These are phyloP conservation scores for Lophius americanus DNA, from an alignment of 2,797 vertebrate genomes.

Conservation along the genomic window DNA sequence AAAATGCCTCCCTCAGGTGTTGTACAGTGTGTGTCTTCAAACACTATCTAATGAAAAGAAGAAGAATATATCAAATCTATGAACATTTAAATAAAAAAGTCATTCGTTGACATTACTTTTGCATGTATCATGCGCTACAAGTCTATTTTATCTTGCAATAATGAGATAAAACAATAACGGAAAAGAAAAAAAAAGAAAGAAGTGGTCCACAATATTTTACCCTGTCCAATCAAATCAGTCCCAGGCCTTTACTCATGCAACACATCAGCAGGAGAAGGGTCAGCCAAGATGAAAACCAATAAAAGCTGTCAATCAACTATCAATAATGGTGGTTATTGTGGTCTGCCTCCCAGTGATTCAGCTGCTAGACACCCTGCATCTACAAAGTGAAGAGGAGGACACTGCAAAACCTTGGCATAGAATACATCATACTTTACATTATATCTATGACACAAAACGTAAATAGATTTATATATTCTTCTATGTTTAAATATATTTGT, in stretches of 20 bases:
- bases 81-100: constrained; percentile 46
- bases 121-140: constrained; percentile 79
- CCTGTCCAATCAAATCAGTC: constrained; percentile 75
- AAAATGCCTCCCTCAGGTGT: constrained; percentile 37
- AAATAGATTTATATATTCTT: constrained; percentile 84
- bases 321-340: constrained; percentile 27
- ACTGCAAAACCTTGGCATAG: constrained; percentile 84
- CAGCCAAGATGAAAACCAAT: constrained; percentile 51
- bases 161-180: constrained; percentile 30
- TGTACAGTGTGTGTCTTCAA: constrained; percentile 76
- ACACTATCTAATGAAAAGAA: constrained; percentile 41
- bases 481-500: constrained; percentile 84
- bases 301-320: constrained; percentile 52
- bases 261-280: constrained; percentile 61
- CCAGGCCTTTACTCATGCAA: constrained; percentile 74
- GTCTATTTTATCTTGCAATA: constrained; percentile 68
- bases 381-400: constrained; percentile 76
- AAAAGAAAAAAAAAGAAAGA: constrained; percentile 27
- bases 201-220: constrained; percentile 74
- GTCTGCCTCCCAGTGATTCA: constrained; percentile 58
- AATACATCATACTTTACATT: constrained; percentile 82
- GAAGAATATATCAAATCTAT: constrained; percentile 43
- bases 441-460: constrained; percentile 84
- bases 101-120: constrained; percentile 58
- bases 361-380: constrained; percentile 68